Evolutionary conservation across 2,113 vertebrate genomes (phyloP).

Genomic region (Ardeotis arabs): DNA sequence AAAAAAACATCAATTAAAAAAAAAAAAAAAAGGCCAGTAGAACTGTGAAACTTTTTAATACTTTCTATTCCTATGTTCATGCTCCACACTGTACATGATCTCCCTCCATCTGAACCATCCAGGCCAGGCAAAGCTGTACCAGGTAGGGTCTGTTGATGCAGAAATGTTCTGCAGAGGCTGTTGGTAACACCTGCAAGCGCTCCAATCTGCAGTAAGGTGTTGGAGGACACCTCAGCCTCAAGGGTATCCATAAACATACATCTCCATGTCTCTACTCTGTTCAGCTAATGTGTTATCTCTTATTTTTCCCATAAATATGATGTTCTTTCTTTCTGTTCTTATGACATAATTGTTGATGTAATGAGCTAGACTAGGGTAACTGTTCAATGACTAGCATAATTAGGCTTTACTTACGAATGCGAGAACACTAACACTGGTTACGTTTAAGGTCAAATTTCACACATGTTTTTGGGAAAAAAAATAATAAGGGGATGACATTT

Average conservation of each 20-base stretch:
- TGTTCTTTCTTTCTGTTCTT: background rate
- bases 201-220: rapidly evolving
- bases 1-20: no score
- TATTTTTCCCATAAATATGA: background rate
- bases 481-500: background rate
- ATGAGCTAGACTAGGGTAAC: background rate
- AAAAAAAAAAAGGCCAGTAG: background rate
- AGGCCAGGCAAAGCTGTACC: background rate
- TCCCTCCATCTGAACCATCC: background rate
- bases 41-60: background rate
- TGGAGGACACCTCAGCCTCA: background rate
- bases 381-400: background rate
- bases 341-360: background rate
- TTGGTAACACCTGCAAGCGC: background rate
- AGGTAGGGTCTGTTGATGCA: background rate
- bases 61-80: background rate
- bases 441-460: background rate
- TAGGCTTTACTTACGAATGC: background rate
- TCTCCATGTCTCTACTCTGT: background rate
- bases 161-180: background rate
- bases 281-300: background rate
- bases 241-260: rapidly evolving
- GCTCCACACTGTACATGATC: background rate
- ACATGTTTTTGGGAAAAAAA: background rate
- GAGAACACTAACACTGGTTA: background rate